Percentiles rank a stretch among this genome's conserved stretches.
phyloP scores from a whole-genome alignment of 2,113 vertebrate genomes.

The Hylia prasina region DNA sequence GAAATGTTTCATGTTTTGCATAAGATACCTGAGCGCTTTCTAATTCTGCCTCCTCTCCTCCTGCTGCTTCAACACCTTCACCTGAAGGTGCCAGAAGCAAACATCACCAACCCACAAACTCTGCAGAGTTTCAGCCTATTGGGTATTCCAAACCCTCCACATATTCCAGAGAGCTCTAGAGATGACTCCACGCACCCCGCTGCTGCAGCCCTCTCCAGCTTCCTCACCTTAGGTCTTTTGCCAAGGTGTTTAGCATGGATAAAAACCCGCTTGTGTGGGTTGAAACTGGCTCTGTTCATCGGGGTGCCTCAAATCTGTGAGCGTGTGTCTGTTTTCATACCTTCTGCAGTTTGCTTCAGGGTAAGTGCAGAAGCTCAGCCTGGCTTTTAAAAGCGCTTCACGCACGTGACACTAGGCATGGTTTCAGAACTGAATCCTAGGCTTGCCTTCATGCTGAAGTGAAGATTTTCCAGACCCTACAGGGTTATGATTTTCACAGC shows the following conservation, averaged over 20 bases:
- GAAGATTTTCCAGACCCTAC: neutral
- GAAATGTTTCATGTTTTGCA: neutral
- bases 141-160: neutral
- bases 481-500: neutral
- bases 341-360: neutral
- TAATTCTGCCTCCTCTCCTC: neutral
- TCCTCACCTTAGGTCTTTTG: neutral
- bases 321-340: neutral
- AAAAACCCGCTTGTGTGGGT: neutral
- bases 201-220: neutral
- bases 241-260: neutral
- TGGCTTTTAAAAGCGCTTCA: neutral
- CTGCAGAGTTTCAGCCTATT: neutral
- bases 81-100: neutral
- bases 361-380: neutral
- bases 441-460: neutral
- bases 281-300: neutral
- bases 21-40: neutral
- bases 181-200: too few relatives aligned
- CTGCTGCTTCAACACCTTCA: neutral
- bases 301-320: neutral
- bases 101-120: neutral
- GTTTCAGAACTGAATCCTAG: neutral
- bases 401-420: rapidly evolving
- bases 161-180: neutral